Evolutionary conservation across 2,888 invertebrate species (phyloP).

Genomic region (Tetragonisca angustula): DNA sequence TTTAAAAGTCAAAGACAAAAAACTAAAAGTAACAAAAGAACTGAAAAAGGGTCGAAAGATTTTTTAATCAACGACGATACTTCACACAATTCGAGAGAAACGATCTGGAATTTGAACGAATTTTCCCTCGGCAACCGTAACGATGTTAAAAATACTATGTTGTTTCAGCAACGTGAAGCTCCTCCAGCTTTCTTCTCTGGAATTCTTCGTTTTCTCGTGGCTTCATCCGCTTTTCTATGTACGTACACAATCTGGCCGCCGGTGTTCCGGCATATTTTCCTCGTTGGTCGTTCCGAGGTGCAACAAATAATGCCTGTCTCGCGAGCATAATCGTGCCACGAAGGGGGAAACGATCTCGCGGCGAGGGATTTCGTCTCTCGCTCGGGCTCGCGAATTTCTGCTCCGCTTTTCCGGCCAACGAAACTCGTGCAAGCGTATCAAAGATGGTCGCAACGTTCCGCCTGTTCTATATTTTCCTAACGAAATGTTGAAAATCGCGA

Average conservation of each 20-base stretch:
- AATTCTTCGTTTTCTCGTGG: neutral
- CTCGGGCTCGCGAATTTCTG: slow-evolving; percentile 34
- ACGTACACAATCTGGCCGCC: neutral
- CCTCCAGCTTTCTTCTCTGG: neutral
- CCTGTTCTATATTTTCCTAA: neutral
- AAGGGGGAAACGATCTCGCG: neutral
- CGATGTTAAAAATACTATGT: slow-evolving; percentile 1
- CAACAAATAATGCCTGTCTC: slow-evolving; percentile 18
- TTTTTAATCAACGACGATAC: neutral
- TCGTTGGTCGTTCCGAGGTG: slow-evolving; percentile 2
- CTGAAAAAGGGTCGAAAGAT: neutral
- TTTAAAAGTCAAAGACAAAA: neutral
- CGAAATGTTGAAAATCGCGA: neutral
- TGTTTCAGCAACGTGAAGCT: neutral
- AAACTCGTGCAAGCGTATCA: neutral
- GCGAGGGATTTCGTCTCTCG: slow-evolving; percentile 36
- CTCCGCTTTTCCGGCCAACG: slow-evolving; percentile 43
- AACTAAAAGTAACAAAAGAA: too few relatives aligned
- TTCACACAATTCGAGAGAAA: neutral
- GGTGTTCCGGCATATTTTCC: neutral
- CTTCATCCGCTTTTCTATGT: neutral
- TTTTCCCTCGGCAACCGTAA: neutral
- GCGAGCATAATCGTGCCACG: slow-evolving; percentile 4
- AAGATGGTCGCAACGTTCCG: slow-evolving; percentile 10
- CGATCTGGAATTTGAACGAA: neutral